Base-by-base conservation (phyloP, 2,888 invertebrate species). In the Cyclophora albipunctata region DNA sequence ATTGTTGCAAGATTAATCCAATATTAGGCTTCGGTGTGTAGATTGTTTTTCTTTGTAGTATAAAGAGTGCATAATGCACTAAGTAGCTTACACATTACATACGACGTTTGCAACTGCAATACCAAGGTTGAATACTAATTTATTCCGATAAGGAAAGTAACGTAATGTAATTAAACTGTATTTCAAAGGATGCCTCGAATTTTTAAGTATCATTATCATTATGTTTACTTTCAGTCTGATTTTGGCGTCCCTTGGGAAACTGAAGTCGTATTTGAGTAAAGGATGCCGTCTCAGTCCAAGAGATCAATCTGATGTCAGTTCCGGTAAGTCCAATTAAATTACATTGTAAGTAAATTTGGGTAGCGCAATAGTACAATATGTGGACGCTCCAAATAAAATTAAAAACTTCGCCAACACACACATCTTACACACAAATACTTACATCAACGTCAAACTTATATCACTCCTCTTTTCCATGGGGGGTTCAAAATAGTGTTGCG, bases 211-310 rank as follows among this genome's bases (percentile, higher is more conserved):
- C 20, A 37, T 37, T 4, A 37, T 37, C 4, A 37, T 37, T 37
- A 5, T 37, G 37, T 37, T 34, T 35, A 45, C 3, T 40, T 40
- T 50, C 75, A 88, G 88, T 48, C 90, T 99, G 3, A 93, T 99
- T 63, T 89, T 99, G 56, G 98, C 99, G 4, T 93, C 98, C 0
- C 92, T 93, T 49, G 95, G 95, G 3, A 95, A 95, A 78, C 88
- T 98, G 40, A 90, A 92, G 53, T 89, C 81, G 34, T 96, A 94
- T 67, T 78, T 96, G 54, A 91, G 92, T 5, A 91, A 91, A 60
- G 95, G 95, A 2, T 95, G 95, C 67, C 90, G 93, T 48, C 81
- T 95, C 42, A 94, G 95, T 4, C 95, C 95, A 1, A 90, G 92
- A 50, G 92, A 93, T 71, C 88, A 92, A 51, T 94, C 94, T 0